Conservation (phyloP, 1,140 invertebrate species). For the Drosophila nikananu region DNA sequence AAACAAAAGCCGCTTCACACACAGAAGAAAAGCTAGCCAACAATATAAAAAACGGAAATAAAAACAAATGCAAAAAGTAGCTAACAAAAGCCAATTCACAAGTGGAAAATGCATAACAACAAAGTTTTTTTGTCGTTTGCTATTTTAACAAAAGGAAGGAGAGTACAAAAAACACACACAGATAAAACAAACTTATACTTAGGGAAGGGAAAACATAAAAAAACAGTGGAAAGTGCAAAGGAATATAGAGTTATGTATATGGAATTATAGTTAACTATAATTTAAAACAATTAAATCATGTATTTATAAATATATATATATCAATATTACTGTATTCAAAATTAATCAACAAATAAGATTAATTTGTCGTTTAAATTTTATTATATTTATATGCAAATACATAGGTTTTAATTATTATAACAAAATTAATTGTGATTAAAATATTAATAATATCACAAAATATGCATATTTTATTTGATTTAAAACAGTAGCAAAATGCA, state of each 20-base stretch:
- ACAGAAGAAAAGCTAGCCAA: slow-evolving; percentile 41
- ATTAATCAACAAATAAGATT: no score
- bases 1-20: slow-evolving; percentile 51
- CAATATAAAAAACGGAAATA: slow-evolving; percentile 41
- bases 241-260: not conserved
- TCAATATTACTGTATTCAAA: no score
- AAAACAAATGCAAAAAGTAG: slow-evolving; percentile 34
- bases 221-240: slow-evolving; percentile 20
- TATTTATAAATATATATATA: no score
- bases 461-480: not conserved
- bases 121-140: slow-evolving; percentile 39
- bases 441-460: not conserved
- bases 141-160: slow-evolving; percentile 45
- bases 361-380: no score
- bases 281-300: no score
- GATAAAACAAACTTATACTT: slow-evolving; percentile 1
- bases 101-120: slow-evolving; percentile 67
- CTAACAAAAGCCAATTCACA: slow-evolving; percentile 55
- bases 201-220: slow-evolving; percentile 25
- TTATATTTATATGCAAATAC: no score
- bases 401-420: no score
- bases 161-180: slow-evolving; percentile 20
- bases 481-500: no score
- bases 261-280: not conserved
- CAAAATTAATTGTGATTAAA: no score